Evolutionary conservation across 2,888 invertebrate genomes (phyloP).

Genomic region (Papilio gigon): DNA sequence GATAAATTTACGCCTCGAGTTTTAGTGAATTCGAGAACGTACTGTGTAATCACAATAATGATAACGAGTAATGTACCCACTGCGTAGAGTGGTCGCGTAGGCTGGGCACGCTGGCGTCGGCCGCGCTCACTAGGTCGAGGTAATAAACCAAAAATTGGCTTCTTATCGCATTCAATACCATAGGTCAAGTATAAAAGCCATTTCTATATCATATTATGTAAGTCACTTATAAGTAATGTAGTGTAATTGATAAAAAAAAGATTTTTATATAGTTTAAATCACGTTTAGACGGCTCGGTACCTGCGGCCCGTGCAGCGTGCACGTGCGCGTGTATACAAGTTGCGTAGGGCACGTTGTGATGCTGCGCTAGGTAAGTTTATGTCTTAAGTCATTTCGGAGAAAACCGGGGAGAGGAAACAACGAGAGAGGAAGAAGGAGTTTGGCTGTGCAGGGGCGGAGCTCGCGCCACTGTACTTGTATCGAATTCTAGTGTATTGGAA

Average conservation of each 20-base stretch:
- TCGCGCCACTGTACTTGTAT: constrained; percentile 44
- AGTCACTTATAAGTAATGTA: constrained; percentile 60
- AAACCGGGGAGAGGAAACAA: constrained; percentile 30
- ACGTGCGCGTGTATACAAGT: constrained; percentile 49
- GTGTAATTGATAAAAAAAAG: constrained; percentile 61
- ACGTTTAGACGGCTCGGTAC: constrained; percentile 3
- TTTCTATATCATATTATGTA: constrained; percentile 76
- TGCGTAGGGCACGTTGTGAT: constrained; percentile 69
- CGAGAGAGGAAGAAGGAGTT: constrained; percentile 8
- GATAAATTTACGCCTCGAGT: constrained; percentile 46
- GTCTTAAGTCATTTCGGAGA: constrained; percentile 40
- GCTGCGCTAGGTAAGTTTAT: constrained; percentile 72
- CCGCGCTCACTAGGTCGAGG: not conserved
- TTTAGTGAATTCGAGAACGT: not conserved
- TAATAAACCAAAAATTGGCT: constrained; percentile 57
- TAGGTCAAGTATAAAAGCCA: constrained; percentile 64
- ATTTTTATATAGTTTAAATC: constrained; percentile 46
- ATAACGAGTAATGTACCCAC: not conserved
- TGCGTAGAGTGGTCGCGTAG: not conserved
- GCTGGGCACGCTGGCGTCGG: too few species aligned
- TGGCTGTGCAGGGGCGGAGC: constrained; percentile 27
- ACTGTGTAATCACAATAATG: not conserved
- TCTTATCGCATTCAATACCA: constrained; percentile 70
- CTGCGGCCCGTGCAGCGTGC: constrained; percentile 23
- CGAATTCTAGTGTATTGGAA: constrained; percentile 56